phyloP scores from a whole-genome alignment of 2,113 vertebrate species.

The Oreochromis tanganicae region DNA sequence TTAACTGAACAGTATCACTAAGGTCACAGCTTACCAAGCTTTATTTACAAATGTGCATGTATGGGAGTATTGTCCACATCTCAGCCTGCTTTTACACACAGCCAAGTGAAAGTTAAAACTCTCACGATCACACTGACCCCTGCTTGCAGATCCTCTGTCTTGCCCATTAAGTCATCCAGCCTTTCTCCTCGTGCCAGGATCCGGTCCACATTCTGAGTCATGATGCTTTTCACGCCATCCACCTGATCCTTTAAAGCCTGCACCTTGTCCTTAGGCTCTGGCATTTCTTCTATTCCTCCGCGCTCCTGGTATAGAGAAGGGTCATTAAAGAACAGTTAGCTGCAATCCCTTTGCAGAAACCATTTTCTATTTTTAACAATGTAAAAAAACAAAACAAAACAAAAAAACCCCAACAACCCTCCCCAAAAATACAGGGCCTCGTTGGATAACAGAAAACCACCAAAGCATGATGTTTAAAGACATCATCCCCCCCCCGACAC shows the following conservation, averaged over 20 bases:
- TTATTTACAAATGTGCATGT: background rate
- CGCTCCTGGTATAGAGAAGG: slow-evolving; percentile 46
- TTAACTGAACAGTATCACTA: background rate
- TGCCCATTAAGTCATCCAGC: slow-evolving; percentile 86
- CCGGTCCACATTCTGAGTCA: slow-evolving; percentile 90
- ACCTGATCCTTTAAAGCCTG: slow-evolving; percentile 79
- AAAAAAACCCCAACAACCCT: too few relatives aligned
- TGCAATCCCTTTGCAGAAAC: background rate
- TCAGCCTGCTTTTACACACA: background rate
- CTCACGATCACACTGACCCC: slow-evolving; percentile 72
- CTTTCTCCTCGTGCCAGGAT: slow-evolving; percentile 90
- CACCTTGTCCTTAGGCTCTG: slow-evolving; percentile 63
- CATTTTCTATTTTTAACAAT: background rate
- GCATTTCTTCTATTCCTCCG: background rate
- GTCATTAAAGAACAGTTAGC: background rate
- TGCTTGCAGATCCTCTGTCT: slow-evolving; percentile 86
- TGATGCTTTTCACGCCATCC: slow-evolving; percentile 86
- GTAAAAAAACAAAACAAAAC: background rate
- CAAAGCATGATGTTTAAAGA: background rate
- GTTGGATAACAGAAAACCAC: background rate
- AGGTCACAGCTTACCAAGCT: background rate
- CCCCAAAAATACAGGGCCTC: background rate
- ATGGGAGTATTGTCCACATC: background rate
- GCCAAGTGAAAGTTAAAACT: background rate
- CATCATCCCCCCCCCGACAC: too few relatives aligned